Evolutionary conservation across 2,888 invertebrate species (phyloP), one percentile per base, ranked within the genome.

Genomic region (Dasysyrphus tricinctus): DNA sequence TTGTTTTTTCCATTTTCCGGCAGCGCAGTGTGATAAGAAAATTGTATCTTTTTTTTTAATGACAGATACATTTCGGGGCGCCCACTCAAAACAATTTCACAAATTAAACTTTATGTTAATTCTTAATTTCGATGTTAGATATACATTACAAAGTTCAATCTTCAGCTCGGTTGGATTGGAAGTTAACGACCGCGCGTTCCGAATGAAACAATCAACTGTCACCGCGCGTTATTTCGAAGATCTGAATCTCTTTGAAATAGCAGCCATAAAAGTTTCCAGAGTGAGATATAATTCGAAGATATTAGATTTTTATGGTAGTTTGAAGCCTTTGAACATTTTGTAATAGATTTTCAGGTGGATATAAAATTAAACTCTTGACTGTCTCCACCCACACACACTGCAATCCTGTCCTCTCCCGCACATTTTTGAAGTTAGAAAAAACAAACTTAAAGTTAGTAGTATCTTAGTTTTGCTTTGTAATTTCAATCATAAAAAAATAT

Each of bases 41-140:
- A 8, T 16, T 34, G 16, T 37, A 39, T 34, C 12, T 37, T 19
- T 32, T 34, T 7, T 37, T 67, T 49, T 67, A 51, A 37, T 49
- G 49, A 19, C 12, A 69, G 51, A 69, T 37, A 39, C 51, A 37
- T 69, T 69, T 54, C n/a, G n/a, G 37, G 16, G 49, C 80, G 61
- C 84, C 76, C 80, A 80, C 84, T 73, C 77, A 9, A 24, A 61
- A 69, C 72, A 59, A 77, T 80, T 77, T 85, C 39, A 59, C 54
- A 85, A 85, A 80, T 73, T 69, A 73, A 85, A 80, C 34, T 77
- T 76, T 80, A 85, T 85, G 84, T 85, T 63, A 80, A 80, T 85
- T 73, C 44, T 85, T 63, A 80, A 80, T 85, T 73, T 51, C 29
- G 39, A n/a, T 29, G 63, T 54, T 39, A 11, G 49, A 49, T 12